Evolutionary conservation across 2,888 invertebrate genomes (phyloP), one percentile per base, ranked within the genome.

Genomic region (Aspidiotus destructor): DNA sequence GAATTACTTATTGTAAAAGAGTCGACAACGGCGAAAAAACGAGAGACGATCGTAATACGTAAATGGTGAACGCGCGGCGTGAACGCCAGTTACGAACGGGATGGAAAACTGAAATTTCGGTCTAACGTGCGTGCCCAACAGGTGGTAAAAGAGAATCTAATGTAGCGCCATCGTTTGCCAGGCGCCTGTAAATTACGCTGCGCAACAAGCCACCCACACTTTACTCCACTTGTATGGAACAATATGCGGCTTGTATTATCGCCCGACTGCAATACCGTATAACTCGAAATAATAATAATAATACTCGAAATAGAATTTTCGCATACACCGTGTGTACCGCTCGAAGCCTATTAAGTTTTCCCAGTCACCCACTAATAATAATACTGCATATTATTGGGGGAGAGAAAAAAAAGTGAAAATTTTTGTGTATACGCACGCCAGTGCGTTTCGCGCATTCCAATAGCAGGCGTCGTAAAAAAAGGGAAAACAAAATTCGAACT

Each of bases 201-300:
- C 65, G 65, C 65, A 65, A 65, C 65, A 65, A 65, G 65, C 65
- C 65, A 65, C 65, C 65, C 65, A 65, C 65, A 62, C 62, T 58
- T 8, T 52, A 13, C n/a, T 52, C 52, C 11, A 52, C 28, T 28
- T 28, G 55, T 16, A n/a, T 15, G 55, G 55, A 1, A 17, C 55
- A n/a, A 17, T 9, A 17, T 16, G 55, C 15, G 55, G n/a, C 13
- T 11, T 52, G 13, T 52, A 11, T n/a, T 54, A 16, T 9, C 17
- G 55, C 17, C 8, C 17, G 8, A 16, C 9, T 54, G 17, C 3
- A 54, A 17, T 54, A 54, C 13, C 16, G n/a, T 54, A 13, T n/a
- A n/a, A 54, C 15, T 54, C 52, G 28, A 28, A 28, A 28, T 28
- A 28, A 28, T 28, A 28, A 28, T 28, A 28, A 28, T 28, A 28